These are phyloP conservation scores for Paguma larvata DNA, from an alignment of 2,797 vertebrate species.

Conservation along the genomic window DNA sequence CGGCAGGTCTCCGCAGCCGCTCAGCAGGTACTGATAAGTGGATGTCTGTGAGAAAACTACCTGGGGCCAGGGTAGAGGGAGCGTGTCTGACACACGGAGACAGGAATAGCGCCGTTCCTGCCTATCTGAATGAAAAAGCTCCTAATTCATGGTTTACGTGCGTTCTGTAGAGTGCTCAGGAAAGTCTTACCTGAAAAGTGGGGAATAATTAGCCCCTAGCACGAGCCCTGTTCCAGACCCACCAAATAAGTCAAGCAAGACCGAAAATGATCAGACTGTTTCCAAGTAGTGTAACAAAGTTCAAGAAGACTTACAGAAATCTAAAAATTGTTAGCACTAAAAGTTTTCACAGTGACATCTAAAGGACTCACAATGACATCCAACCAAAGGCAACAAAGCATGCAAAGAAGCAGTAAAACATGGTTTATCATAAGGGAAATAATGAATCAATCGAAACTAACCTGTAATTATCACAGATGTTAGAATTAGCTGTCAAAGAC, in stretches of 20 bases:
- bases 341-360: background rate
- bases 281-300: background rate
- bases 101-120: background rate
- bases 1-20: background rate
- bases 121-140: background rate
- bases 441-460: background rate
- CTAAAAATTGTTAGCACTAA: background rate
- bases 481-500: conserved; percentile 9
- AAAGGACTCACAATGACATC: background rate
- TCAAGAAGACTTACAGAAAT: conserved; percentile 6
- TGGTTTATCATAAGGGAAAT: background rate
- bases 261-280: background rate
- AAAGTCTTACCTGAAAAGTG: background rate
- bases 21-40: background rate
- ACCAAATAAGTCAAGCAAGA: background rate
- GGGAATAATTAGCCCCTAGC: background rate
- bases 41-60: background rate
- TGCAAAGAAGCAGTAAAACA: conserved; percentile 15
- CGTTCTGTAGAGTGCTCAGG: background rate
- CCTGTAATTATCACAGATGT: background rate
- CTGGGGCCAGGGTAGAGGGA: background rate
- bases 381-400: background rate
- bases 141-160: background rate
- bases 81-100: background rate
- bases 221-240: background rate